Conservation (phyloP, 2,113 vertebrate species). For the Leptobrachium leishanense region DNA sequence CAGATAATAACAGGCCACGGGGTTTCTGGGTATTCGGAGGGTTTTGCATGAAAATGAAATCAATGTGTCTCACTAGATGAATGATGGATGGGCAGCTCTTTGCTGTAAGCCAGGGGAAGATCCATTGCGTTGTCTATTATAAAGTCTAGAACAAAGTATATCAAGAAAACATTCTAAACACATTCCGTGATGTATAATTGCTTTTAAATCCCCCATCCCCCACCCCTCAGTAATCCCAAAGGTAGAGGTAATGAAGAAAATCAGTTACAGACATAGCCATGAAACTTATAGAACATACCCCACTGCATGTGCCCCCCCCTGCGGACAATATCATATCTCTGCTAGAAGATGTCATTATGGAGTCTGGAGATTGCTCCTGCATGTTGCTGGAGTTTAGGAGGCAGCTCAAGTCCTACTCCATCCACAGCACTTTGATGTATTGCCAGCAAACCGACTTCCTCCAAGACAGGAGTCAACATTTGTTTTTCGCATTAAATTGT, state of each 20-base stretch:
- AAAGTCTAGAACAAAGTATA: background rate
- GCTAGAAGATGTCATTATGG: slow-evolving; percentile 17
- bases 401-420: slow-evolving; percentile 62
- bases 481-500: slow-evolving; percentile 83
- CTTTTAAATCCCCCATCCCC: background rate
- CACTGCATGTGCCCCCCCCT: slow-evolving; percentile 21
- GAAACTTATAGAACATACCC: slow-evolving; percentile 8
- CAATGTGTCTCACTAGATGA: background rate
- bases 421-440: slow-evolving; percentile 75
- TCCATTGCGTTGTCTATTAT: background rate
- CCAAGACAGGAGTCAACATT: slow-evolving; percentile 81
- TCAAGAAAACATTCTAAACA: background rate
- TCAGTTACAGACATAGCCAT: slow-evolving; percentile 30
- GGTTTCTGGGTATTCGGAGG: background rate
- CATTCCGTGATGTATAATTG: slow-evolving; percentile 16
- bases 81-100: background rate
- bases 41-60: background rate
- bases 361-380: slow-evolving; percentile 47
- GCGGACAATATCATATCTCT: slow-evolving; percentile 37
- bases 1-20: too few species aligned
- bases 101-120: background rate
- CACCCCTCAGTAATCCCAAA: background rate
- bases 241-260: slow-evolving; percentile 10
- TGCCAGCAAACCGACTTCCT: slow-evolving; percentile 73
- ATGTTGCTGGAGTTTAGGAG: slow-evolving; percentile 61